Percentiles rank a stretch among this genome's conserved stretches.
Conservation (phyloP, 2,888 invertebrate species). For the Abscondita cerata region DNA sequence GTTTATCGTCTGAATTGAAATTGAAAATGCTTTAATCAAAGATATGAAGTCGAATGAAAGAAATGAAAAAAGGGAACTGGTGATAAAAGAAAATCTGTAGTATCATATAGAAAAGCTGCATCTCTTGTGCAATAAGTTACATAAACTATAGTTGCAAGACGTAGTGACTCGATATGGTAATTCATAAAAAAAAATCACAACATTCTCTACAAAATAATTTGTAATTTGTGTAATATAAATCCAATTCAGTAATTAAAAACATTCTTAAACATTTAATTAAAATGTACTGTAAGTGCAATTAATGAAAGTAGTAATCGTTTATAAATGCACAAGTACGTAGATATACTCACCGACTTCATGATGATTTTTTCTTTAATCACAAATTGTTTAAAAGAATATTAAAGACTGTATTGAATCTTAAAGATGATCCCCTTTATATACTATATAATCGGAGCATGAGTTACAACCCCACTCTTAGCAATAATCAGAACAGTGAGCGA, state of each 20-base stretch:
- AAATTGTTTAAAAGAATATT: constrained; percentile 28
- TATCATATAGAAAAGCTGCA: constrained; percentile 1
- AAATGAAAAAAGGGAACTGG: constrained; percentile 24
- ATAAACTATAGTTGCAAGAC: constrained; percentile 22
- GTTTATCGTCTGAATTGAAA: not conserved
- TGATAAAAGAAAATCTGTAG: constrained; percentile 15
- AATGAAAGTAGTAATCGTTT: too few species aligned
- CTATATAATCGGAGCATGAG: constrained; percentile 46
- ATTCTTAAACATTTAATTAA: too few species aligned
- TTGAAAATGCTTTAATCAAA: too few species aligned
- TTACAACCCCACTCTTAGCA: constrained; percentile 50
- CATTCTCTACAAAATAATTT: too few species aligned
- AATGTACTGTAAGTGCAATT: too few species aligned
- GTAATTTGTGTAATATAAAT: too few species aligned
- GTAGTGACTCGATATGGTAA: constrained; percentile 17
- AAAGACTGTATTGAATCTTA: constrained; percentile 40
- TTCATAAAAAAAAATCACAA: constrained; percentile 11
- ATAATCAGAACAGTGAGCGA: constrained; percentile 50
- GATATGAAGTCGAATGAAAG: too few species aligned
- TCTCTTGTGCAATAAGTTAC: constrained; percentile 22
- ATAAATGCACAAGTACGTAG: too few species aligned
- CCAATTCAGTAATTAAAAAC: too few species aligned
- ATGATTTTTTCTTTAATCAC: constrained; percentile 35
- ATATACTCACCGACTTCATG: constrained; percentile 45
- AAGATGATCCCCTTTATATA: constrained; percentile 50